phyloP scores from a whole-genome alignment of 2,888 invertebrate species.

The Tanaodytes sp. region DNA sequence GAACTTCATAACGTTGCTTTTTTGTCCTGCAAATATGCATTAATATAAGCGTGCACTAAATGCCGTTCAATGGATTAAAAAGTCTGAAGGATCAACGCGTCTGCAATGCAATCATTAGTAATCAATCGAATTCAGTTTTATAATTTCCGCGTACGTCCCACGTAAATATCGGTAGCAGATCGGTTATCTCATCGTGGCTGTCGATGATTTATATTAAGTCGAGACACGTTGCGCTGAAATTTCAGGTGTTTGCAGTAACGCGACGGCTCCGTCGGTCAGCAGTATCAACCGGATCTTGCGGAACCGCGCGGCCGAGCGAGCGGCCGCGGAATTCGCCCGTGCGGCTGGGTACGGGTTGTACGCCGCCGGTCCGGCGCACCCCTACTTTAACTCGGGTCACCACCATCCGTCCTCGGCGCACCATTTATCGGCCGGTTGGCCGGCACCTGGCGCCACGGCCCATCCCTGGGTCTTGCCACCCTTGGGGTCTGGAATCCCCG shows the following conservation, averaged over 20 bases:
- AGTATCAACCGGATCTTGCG: conserved; percentile 96
- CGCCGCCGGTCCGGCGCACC: conserved; percentile 78
- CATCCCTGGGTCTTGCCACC: conserved; percentile 69
- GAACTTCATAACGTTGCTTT: too few relatives aligned
- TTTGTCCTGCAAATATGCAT: too few relatives aligned
- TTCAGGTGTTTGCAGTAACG: conserved; percentile 94
- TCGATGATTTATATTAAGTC: too few relatives aligned
- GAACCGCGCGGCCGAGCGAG: conserved; percentile 95
- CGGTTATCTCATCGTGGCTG: too few relatives aligned
- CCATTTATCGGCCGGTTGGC: conserved; percentile 76
- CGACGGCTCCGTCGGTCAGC: conserved; percentile 96
- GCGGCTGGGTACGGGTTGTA: conserved; percentile 92
- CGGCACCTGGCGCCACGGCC: conserved; percentile 63
- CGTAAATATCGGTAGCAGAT: too few relatives aligned
- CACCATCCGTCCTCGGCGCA: conserved; percentile 76
- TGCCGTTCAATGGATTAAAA: too few relatives aligned
- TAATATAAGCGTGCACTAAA: too few relatives aligned
- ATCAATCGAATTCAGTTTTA: too few relatives aligned
- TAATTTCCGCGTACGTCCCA: too few relatives aligned
- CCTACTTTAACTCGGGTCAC: conserved; percentile 77
- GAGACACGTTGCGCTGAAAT: too few relatives aligned
- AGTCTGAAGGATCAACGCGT: too few relatives aligned
- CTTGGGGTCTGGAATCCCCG: conserved; percentile 70
- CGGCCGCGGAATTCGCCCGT: conserved; percentile 95
- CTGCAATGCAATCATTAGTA: too few relatives aligned